Percentiles rank a stretch among this genome's conserved stretches.
phyloP scores from a whole-genome alignment of 2,113 vertebrate genomes.

The Trogon surrucura region DNA sequence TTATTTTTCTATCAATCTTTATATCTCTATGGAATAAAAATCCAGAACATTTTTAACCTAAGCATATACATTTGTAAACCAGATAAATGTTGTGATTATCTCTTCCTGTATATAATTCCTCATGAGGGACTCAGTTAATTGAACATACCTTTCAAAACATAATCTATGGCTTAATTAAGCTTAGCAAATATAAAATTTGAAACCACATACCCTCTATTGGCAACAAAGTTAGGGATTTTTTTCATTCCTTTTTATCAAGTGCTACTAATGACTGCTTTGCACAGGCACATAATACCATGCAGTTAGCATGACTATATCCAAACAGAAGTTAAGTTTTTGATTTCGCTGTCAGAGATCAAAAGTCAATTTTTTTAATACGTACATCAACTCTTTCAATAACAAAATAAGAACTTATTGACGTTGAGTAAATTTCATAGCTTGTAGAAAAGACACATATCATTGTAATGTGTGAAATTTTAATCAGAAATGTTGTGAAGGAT shows the following conservation, averaged over 20 bases:
- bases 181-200: conserved; percentile 96
- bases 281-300: conserved; percentile 78
- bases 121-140: conserved; percentile 96
- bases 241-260: conserved; percentile 80
- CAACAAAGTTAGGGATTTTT: conserved; percentile 87
- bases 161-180: conserved; percentile 99
- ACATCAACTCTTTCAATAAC: conserved; percentile 83
- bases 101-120: conserved; percentile 92
- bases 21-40: conserved; percentile 77
- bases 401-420: conserved; percentile 83
- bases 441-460: conserved; percentile 92
- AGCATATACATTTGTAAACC: conserved; percentile 95
- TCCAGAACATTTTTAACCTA: conserved; percentile 90
- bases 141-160: conserved; percentile 95
- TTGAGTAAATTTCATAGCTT: conserved; percentile 92
- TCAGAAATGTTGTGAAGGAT: conserved; percentile 96
- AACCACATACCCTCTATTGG: conserved; percentile 83
- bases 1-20: conserved; percentile 78
- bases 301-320: conserved; percentile 85
- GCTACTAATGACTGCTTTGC: conserved; percentile 87
- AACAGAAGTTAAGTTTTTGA: conserved; percentile 85
- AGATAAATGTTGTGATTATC: conserved; percentile 98
- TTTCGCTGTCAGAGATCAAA: conserved; percentile 83
- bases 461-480: conserved; percentile 99
- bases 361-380: conserved; percentile 73